These are phyloP conservation scores for Chauna torquata DNA, from an alignment of 2,113 vertebrate genomes.

Conservation along the genomic window DNA sequence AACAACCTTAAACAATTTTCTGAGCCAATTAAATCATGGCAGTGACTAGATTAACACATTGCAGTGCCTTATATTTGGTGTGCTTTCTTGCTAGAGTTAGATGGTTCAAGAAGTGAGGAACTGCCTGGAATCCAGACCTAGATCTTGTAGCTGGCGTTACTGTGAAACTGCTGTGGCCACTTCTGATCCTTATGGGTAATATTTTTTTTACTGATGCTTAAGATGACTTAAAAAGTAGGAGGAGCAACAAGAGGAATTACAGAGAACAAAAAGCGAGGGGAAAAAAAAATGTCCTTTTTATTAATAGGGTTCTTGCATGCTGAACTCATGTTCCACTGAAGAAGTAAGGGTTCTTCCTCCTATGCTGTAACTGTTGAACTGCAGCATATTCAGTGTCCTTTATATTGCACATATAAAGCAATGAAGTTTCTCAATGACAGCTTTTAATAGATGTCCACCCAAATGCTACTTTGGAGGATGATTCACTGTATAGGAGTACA, in stretches of 20 bases:
- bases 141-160: not conserved
- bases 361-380: not conserved
- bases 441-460: not conserved
- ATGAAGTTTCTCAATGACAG: not conserved
- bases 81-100: constrained; percentile 19
- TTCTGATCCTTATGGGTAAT: not conserved
- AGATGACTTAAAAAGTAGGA: not conserved
- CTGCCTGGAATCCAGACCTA: constrained; percentile 32
- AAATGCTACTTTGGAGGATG: not conserved
- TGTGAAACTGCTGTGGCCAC: not conserved
- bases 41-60: constrained; percentile 38
- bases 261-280: not conserved
- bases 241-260: not conserved
- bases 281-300: not conserved
- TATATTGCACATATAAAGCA: not conserved
- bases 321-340: not conserved
- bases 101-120: not conserved
- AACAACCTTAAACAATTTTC: constrained; percentile 66
- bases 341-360: not conserved
- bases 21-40: constrained; percentile 64
- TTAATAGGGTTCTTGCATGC: not conserved
- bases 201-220: not conserved
- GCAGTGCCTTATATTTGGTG: constrained; percentile 1
- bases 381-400: not conserved
- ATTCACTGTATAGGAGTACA: not conserved